Evolutionary conservation across 2,797 vertebrate genomes (phyloP).

Genomic region (Malacoraja senta): DNA sequence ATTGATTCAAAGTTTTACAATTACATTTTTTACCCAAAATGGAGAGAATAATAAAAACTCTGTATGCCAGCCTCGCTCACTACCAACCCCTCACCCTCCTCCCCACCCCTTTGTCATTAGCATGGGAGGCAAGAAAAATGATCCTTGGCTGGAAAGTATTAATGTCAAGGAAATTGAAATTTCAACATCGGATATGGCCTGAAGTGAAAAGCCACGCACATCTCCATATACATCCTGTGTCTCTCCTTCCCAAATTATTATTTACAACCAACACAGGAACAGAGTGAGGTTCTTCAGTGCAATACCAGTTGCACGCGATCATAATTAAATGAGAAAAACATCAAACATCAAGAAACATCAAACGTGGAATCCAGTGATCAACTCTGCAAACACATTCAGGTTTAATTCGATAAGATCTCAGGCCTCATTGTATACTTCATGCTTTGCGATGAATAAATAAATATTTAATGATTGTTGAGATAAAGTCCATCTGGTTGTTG

Average conservation of each 20-base stretch:
- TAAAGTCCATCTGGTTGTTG: constrained; percentile 4
- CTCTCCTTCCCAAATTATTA: background rate
- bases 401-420: background rate
- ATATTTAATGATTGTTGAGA: background rate
- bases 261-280: constrained; percentile 22
- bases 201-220: constrained; percentile 3
- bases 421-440: constrained; percentile 5
- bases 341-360: constrained; percentile 7
- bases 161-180: constrained; percentile 25
- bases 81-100: too few relatives aligned
- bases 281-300: background rate
- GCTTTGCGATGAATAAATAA: constrained; percentile 1
- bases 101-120: background rate
- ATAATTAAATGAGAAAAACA: background rate
- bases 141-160: background rate
- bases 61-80: background rate
- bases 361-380: background rate
- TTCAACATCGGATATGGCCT: constrained; percentile 26
- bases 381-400: constrained; percentile 12
- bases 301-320: background rate
- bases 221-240: constrained; percentile 24
- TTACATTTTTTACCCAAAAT: background rate
- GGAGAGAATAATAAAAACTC: background rate
- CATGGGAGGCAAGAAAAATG: background rate
- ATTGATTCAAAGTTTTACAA: background rate